Evolutionary conservation across 2,113 vertebrate genomes (phyloP).

Genomic region (Neolamprologus brichardi): DNA sequence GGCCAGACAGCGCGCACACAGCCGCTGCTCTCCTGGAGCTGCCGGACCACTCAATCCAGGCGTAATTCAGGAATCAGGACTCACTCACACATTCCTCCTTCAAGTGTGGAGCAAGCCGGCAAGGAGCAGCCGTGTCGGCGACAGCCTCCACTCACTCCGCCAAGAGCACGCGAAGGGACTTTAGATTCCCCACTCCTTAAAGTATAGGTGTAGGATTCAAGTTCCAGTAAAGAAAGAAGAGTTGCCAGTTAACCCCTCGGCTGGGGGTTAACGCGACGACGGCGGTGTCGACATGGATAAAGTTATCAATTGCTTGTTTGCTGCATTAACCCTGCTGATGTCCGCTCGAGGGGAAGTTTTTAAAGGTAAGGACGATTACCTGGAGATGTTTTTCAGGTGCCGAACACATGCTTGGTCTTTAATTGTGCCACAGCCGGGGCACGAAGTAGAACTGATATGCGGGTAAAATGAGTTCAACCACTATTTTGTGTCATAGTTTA

Average conservation of each 20-base stretch:
- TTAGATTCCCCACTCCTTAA: neutral
- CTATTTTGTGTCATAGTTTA: neutral
- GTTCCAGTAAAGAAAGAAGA: slow-evolving; percentile 44
- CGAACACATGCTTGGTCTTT: neutral
- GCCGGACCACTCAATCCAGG: slow-evolving; percentile 53
- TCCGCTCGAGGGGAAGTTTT: slow-evolving; percentile 70
- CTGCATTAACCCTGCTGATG: slow-evolving; percentile 66
- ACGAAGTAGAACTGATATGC: neutral
- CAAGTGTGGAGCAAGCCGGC: slow-evolving; percentile 53
- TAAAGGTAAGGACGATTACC: slow-evolving; percentile 67
- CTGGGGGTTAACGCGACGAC: slow-evolving; percentile 52
- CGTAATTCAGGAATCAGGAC: slow-evolving; percentile 63
- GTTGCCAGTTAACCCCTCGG: slow-evolving; percentile 60
- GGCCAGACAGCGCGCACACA: slow-evolving; percentile 28
- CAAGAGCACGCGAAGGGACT: neutral
- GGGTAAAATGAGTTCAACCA: neutral
- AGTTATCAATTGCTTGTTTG: slow-evolving; percentile 69
- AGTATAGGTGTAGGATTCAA: slow-evolving; percentile 30
- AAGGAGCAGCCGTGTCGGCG: slow-evolving; percentile 30
- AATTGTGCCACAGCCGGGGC: neutral
- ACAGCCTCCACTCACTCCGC: neutral
- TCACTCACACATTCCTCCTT: slow-evolving; percentile 57
- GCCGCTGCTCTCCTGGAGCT: slow-evolving; percentile 33
- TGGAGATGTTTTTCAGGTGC: neutral
- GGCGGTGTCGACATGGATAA: slow-evolving; percentile 72